phyloP scores from a whole-genome alignment of 2,113 vertebrate genomes.

The Solea senegalensis region DNA sequence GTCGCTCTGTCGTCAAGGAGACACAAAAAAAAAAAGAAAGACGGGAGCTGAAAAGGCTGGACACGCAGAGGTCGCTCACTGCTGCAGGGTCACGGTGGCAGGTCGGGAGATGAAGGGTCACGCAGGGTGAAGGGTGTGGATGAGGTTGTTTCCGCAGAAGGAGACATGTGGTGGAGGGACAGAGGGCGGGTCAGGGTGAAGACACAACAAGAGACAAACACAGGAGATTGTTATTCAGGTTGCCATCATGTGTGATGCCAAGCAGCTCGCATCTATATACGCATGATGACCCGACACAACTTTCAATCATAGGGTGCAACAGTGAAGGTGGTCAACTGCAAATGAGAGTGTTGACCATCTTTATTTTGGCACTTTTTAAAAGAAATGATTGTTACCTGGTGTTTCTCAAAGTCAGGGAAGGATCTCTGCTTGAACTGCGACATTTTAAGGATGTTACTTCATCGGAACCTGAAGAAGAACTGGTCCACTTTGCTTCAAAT shows the following conservation, averaged over 20 bases:
- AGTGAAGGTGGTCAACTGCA: conserved; percentile 15
- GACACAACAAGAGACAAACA: conserved; percentile 81
- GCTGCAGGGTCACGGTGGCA: conserved; percentile 56
- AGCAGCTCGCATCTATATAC: conserved; percentile 51
- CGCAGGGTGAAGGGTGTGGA: conserved; percentile 42
- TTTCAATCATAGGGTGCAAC: conserved; percentile 24
- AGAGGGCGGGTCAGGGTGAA: conserved; percentile 52
- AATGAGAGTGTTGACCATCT: conserved; percentile 11
- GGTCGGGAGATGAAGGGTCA: conserved; percentile 50
- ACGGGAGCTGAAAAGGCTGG: conserved; percentile 52
- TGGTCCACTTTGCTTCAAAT: too few species aligned
- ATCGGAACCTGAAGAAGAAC: too few species aligned
- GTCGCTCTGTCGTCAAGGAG: conserved; percentile 42
- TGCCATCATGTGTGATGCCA: conserved; percentile 65
- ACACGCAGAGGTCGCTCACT: conserved; percentile 63
- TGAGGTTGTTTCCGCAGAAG: conserved; percentile 46
- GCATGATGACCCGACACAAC: conserved; percentile 55
- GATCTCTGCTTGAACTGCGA: too few species aligned
- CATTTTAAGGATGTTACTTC: too few species aligned
- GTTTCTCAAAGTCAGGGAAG: too few species aligned
- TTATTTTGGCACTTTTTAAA: conserved; percentile 66
- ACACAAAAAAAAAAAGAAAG: conserved; percentile 46
- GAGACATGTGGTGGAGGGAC: conserved; percentile 53
- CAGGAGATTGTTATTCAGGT: conserved; percentile 79
- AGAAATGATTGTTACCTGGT: conserved; percentile 57